Evolutionary conservation across 2,888 invertebrate species (phyloP), one percentile per base, ranked within the genome.

Genomic region (Julus scandinavius): DNA sequence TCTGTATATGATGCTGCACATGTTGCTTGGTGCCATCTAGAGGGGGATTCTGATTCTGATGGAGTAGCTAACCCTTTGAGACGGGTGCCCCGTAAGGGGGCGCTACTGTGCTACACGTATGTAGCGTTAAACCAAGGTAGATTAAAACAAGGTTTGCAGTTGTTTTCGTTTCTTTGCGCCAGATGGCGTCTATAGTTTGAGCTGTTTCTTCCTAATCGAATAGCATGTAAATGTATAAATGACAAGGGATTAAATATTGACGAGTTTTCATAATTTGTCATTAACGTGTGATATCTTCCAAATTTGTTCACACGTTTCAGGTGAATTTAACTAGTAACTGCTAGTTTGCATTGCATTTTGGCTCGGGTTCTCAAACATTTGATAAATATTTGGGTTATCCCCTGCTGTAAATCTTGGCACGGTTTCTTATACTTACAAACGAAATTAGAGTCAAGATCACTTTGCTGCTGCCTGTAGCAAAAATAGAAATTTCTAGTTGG

Each of bases 361-460:
- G 63, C 17, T n/a, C 6, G 63, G 63, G 6, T 63, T 63, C 63
- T 63, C 20, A 4, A 6, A n/a, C 17, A n/a, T 63, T 63, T 63
- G 63, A 7, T 63, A 63, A 63, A 63, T 63, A 63, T 63, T 63
- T 63, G n/a, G 63, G 63, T 63, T 63, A 63, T 1, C 63, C 63
- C 63, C 63, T 17, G 63, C 63, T 20, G n/a, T 63, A 63, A 63
- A 54, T 9, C 5, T 63, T 63, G 63, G 63, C 63, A 63, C 63
- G 17, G 63, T 20, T 63, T 7, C 63, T 63, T n/a, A 45, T 45
- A 20, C 63, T 63, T 63, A n/a, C 20, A 4, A 63, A 63, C 63
- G 63, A n/a, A 63, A n/a, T 63, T 63, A n/a, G 63, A 15, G 20
- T 63, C 63, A 63, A 63, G n/a, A 63, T n/a, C 63, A 63, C 63